Conservation (phyloP, 2,888 invertebrate genomes). For the Julus scandinavius region DNA sequence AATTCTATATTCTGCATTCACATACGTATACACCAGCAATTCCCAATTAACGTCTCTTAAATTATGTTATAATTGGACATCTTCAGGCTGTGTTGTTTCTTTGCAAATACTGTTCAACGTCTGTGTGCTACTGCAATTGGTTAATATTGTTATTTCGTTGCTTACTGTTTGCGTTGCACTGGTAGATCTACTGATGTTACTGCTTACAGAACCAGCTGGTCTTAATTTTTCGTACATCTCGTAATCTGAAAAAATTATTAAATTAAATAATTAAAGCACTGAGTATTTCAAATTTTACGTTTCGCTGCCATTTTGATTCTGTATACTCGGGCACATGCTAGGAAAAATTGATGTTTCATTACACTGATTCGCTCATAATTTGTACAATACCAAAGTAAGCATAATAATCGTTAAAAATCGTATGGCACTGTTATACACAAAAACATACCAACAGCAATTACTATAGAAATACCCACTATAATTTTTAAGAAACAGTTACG, state of each 20-base stretch:
- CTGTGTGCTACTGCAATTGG: conserved; percentile 58
- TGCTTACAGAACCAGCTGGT: conserved; percentile 57
- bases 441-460: too few relatives aligned
- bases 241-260: conserved; percentile 56
- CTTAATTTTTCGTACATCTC: conserved; percentile 58
- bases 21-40: background rate
- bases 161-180: conserved; percentile 58
- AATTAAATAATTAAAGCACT: too few relatives aligned
- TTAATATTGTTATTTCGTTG: conserved; percentile 53
- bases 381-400: too few relatives aligned
- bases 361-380: too few relatives aligned
- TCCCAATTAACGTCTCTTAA: background rate
- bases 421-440: too few relatives aligned
- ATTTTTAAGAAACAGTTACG: too few relatives aligned
- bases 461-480: too few relatives aligned
- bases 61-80: conserved; percentile 57
- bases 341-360: too few relatives aligned
- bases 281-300: too few relatives aligned
- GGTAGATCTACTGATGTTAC: conserved; percentile 58
- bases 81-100: conserved; percentile 57
- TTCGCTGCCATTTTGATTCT: too few relatives aligned
- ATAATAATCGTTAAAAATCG: too few relatives aligned
- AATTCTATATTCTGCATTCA: background rate
- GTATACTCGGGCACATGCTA: too few relatives aligned
- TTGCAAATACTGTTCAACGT: conserved; percentile 56